A percentile compares a stretch with the other conserved stretches of the same genome.
These are phyloP conservation scores for Thalassarche chlororhynchos DNA, from an alignment of 2,113 vertebrate genomes.

Conservation along the genomic window DNA sequence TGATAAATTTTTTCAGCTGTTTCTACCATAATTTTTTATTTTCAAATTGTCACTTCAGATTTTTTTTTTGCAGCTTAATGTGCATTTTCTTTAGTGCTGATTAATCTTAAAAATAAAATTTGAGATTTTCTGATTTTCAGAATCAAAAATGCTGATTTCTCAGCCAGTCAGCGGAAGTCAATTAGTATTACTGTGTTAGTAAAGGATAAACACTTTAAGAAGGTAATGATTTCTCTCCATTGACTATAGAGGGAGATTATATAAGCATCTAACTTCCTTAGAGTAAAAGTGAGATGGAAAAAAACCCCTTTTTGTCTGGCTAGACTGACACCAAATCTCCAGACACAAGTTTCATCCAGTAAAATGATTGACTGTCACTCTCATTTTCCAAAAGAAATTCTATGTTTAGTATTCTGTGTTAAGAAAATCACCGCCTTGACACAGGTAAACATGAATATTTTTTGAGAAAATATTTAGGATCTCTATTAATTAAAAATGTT, in stretches of 20 bases:
- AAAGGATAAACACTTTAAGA: neutral
- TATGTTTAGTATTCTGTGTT: neutral
- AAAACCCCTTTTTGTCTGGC: accelerated
- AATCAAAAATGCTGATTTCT: neutral
- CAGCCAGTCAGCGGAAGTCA: neutral
- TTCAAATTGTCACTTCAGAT: neutral
- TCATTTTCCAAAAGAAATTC: neutral
- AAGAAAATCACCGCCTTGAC: neutral
- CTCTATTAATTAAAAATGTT: neutral
- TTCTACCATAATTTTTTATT: neutral
- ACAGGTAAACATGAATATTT: neutral
- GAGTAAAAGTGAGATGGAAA: neutral
- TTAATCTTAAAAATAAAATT: neutral
- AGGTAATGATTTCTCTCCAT: neutral
- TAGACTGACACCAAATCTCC: neutral
- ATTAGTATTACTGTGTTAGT: neutral
- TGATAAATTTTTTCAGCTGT: neutral
- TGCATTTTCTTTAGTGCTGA: neutral
- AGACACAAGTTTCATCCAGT: neutral
- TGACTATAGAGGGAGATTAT: neutral
- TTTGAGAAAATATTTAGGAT: neutral
- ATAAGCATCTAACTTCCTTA: neutral
- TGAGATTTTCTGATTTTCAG: neutral
- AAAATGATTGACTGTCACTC: neutral
- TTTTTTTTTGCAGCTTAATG: neutral